Conservation (phyloP, 2,113 vertebrate species). For the Varanus komodoensis region DNA sequence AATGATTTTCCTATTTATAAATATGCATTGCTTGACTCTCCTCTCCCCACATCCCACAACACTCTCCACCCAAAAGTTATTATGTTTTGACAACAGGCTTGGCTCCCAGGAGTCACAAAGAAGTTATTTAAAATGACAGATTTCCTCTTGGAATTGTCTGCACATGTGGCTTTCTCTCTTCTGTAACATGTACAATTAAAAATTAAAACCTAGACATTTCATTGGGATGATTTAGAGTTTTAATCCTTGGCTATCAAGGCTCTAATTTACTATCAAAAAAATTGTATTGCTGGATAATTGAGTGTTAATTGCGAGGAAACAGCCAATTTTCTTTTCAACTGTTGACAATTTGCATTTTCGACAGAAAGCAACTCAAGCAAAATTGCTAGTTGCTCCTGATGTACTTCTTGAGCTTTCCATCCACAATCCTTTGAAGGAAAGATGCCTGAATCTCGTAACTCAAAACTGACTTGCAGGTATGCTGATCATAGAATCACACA, state of each 20-base stretch:
- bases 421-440: slow-evolving; percentile 29
- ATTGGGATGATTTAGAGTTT: slow-evolving; percentile 59
- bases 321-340: slow-evolving; percentile 56
- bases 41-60: background rate
- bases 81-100: slow-evolving; percentile 69
- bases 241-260: slow-evolving; percentile 53
- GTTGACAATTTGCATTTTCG: slow-evolving; percentile 55
- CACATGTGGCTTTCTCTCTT: slow-evolving; percentile 38
- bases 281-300: slow-evolving; percentile 47
- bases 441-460: background rate
- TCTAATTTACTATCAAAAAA: slow-evolving; percentile 48
- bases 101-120: slow-evolving; percentile 55
- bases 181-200: slow-evolving; percentile 63
- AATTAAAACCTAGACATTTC: slow-evolving; percentile 59
- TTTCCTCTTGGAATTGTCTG: slow-evolving; percentile 57
- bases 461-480: slow-evolving; percentile 17
- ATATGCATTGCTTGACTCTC: slow-evolving; percentile 37
- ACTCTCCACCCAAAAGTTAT: slow-evolving; percentile 44
- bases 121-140: slow-evolving; percentile 61
- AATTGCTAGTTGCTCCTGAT: slow-evolving; percentile 35
- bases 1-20: slow-evolving; percentile 81
- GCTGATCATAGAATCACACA: background rate
- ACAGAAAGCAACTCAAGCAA: slow-evolving; percentile 19
- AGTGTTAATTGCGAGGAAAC: slow-evolving; percentile 65
- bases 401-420: slow-evolving; percentile 34